Base-by-base conservation (phyloP, 2,888 invertebrate genomes). In the Atherix ibis region DNA sequence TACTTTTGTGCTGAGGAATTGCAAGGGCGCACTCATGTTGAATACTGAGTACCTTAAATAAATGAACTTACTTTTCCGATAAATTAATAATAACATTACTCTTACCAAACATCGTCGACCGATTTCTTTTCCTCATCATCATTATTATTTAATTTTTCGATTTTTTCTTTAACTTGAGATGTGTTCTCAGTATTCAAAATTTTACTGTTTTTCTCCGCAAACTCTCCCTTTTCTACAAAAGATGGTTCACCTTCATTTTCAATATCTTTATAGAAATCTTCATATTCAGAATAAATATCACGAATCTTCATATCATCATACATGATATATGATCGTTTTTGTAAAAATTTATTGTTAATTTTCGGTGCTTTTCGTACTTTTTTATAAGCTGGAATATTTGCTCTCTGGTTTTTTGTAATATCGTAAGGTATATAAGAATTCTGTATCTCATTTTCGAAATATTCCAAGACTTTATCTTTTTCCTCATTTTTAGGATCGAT, bases 1-100 rank as follows among this genome's bases (percentile, higher is more conserved):
- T 4, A 56, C 34, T 17, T 46, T 46, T 8, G 49, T 52, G 18
- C 48, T 42, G 36, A 54, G 44, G 46, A 48, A 53, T 18, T 48
- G 51, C 44, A 49, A 43, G 28, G 53, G 53, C 45, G 41, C 44
- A 43, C 45, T 52, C 40, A 51, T 49, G 40, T 50, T 51, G 42
- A 45, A 52, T n/a, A 48, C 46, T 32, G 51, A 44, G 39, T 51
- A 53, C 46, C 47, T 46, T 44, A 33, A 41, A 32, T 35, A 30
- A 36, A 39, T 42, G 35, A 35, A 42, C 37, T 40, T 34, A 42
- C 34, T 32, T 25, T 22, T 33, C 36, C 27, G 9, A 15, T 3
- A 22, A 10, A 15, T 5, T 8, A 19, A 3, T 22, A 10, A 5
- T 22, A 17, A 13, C 4, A 29, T 13, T 13, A 22, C 10, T 42